Percentiles rank a stretch among this genome's conserved stretches.
These are phyloP conservation scores for Hoplostethus mediterraneus DNA, from an alignment of 2,797 vertebrate genomes.

Conservation along the genomic window DNA sequence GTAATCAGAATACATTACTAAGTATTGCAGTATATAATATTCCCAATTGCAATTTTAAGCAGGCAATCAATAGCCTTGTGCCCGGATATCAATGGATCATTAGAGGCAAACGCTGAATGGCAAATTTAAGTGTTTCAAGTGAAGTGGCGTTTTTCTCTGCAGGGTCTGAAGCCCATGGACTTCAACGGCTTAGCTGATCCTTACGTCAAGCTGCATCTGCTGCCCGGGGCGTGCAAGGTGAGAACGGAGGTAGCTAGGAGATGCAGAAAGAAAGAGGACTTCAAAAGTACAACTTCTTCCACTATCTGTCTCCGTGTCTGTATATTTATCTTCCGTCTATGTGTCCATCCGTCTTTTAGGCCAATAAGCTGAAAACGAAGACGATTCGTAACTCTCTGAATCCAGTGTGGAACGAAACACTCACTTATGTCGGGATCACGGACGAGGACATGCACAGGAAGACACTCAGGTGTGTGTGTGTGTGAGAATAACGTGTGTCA, in stretches of 20 bases:
- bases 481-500: conserved; percentile 7
- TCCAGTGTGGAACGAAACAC: conserved; percentile 88
- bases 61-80: too few species aligned
- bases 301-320: neutral
- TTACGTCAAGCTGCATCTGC: conserved; percentile 87
- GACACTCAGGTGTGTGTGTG: conserved; percentile 82
- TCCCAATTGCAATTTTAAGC: too few species aligned
- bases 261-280: too few species aligned
- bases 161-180: conserved; percentile 89
- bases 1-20: too few species aligned
- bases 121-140: neutral
- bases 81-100: too few species aligned
- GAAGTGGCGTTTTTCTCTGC: neutral
- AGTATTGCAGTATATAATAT: too few species aligned
- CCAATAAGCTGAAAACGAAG: conserved; percentile 89
- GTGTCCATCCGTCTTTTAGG: conserved; percentile 67
- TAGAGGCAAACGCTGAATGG: neutral
- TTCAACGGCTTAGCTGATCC: conserved; percentile 87
- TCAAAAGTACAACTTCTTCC: too few species aligned
- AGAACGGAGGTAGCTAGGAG: neutral
- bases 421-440: conserved; percentile 86
- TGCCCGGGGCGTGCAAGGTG: conserved; percentile 89
- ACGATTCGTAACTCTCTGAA: conserved; percentile 88
- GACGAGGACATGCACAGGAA: conserved; percentile 87
- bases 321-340: neutral